Conservation (phyloP, 1,140 invertebrate genomes). For the Maconellicoccus hirsutus region DNA sequence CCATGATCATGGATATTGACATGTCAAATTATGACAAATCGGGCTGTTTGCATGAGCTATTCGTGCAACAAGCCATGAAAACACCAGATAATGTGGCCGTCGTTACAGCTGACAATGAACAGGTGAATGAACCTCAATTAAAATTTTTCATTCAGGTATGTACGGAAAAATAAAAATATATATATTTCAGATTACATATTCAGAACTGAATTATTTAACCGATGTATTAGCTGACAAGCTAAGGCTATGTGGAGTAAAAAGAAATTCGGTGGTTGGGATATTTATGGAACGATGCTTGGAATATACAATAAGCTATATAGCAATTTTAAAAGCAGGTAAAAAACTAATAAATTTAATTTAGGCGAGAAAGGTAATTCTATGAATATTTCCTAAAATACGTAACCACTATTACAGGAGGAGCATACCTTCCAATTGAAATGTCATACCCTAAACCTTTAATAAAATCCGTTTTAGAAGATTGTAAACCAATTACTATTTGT, state of each 20-base stretch:
- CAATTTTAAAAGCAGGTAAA: slow-evolving; percentile 38
- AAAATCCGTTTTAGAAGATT: slow-evolving; percentile 29
- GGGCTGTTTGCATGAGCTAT: slow-evolving; percentile 31
- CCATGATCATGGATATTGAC: slow-evolving; percentile 21
- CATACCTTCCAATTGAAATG: slow-evolving; percentile 37
- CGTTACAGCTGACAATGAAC: slow-evolving; percentile 23
- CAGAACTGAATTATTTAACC: slow-evolving; percentile 29
- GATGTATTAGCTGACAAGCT: slow-evolving; percentile 29
- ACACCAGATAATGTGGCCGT: slow-evolving; percentile 29
- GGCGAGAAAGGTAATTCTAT: no score
- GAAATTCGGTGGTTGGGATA: slow-evolving; percentile 35
- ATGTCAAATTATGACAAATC: slow-evolving; percentile 30
- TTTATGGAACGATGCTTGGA: slow-evolving; percentile 37
- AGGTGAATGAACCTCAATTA: background rate
- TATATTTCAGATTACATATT: slow-evolving; percentile 27
- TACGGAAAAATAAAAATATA: background rate
- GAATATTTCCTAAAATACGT: no score
- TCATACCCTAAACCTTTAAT: slow-evolving; percentile 36
- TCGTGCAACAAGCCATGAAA: slow-evolving; percentile 28
- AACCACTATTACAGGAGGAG: slow-evolving; percentile 27
- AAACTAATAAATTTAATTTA: background rate
- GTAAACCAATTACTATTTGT: slow-evolving; percentile 28
- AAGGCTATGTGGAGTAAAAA: slow-evolving; percentile 25
- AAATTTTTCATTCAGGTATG: slow-evolving; percentile 21
- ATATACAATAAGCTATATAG: slow-evolving; percentile 38